Evolutionary conservation across 2,888 invertebrate species (phyloP), one percentile per base, ranked within the genome.

Genomic region (Ornithoptera priamus): DNA sequence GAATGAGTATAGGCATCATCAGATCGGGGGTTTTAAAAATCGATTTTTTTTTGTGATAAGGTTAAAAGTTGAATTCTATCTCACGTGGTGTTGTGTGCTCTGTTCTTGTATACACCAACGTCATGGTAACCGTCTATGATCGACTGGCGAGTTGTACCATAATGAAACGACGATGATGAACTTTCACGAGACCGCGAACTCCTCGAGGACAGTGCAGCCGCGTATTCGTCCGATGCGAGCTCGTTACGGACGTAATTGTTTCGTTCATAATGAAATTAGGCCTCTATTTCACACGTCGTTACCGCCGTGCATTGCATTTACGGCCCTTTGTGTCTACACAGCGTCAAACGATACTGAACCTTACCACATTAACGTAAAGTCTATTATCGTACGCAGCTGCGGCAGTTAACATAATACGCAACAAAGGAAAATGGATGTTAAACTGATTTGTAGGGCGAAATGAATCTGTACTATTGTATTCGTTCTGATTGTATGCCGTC

Each of bases 261-360:
- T 81, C 77, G 75, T 78, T 77, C 77, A 79, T 84, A 85, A 85
- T 84, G 80, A 84, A 85, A 85, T 85, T 84, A 85, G 80, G 76
- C 75, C 81, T 82, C 81, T 76, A 85, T 85, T 85, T 82, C 79
- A 81, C 83, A 84, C 80, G 77, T 79, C 75, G 79, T 79, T 79
- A 80, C 68, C 74, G 75, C 77, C 53, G 53, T 70, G 78, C 76
- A 71, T 69, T 72, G 69, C 72, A 76, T 76, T 78, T 79, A 76
- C 75, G 73, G 72, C 72, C 76, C 79, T 79, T 79, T 78, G 79
- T 79, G 69, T 63, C 20, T 56, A 22, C 42, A 8, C 20, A 22
- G 3, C 42, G 6, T 39, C 4, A 62, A 69, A 8, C 46, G 0
- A 70, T 65, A 72, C 61, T 69, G 8, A 57, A 73, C 72, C 70